These are phyloP conservation scores for Etheostoma perlongum DNA, from an alignment of 2,797 vertebrate genomes.

Conservation along the genomic window DNA sequence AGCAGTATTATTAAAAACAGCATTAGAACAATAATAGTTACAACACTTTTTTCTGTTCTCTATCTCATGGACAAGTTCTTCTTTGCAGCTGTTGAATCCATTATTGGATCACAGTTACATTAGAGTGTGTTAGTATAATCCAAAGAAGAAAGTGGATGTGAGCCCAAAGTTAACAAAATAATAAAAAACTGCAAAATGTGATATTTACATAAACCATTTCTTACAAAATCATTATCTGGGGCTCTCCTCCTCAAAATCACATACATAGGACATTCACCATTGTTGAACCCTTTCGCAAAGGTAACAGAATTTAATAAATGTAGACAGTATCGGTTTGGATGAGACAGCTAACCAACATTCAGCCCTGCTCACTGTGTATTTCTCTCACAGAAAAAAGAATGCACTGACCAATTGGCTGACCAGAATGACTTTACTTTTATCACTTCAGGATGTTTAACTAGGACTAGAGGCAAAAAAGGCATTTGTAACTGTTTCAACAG, in stretches of 20 bases:
- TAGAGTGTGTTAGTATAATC: not conserved
- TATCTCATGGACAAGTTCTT: not conserved
- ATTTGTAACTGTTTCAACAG: slow-evolving; percentile 36
- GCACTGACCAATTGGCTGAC: not conserved
- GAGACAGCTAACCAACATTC: not conserved
- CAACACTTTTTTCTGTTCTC: not conserved
- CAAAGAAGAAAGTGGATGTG: no score
- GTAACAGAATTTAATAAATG: not conserved
- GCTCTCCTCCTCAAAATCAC: not conserved
- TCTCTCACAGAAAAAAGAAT: slow-evolving; percentile 23
- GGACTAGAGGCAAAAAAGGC: slow-evolving; percentile 2
- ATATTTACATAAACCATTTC: not conserved
- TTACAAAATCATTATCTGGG: no score
- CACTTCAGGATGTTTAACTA: slow-evolving; percentile 61
- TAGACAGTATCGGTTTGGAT: not conserved
- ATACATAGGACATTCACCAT: no score
- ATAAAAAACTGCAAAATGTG: not conserved
- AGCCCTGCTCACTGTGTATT: not conserved
- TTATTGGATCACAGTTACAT: no score
- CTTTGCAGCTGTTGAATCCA: not conserved
- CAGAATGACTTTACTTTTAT: slow-evolving; percentile 36
- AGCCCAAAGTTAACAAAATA: not conserved
- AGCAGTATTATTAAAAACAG: not conserved
- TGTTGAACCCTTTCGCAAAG: no score
- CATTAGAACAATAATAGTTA: not conserved